These are phyloP conservation scores for Leptonema lineaticorne DNA, from an alignment of 1,140 invertebrate species.

Conservation along the genomic window DNA sequence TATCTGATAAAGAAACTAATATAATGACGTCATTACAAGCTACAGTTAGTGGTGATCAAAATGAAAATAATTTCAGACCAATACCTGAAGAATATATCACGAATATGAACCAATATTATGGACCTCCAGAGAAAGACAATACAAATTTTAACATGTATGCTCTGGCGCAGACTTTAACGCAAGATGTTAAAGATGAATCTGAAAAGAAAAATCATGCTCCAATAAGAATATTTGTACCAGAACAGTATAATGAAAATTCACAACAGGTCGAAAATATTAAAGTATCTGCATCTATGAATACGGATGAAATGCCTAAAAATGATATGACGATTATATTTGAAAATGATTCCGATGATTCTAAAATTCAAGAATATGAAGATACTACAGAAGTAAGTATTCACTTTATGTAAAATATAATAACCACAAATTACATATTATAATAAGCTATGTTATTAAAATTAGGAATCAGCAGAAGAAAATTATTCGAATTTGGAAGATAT, in stretches of 20 bases:
- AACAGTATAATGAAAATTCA: slow-evolving; percentile 44
- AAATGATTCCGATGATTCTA: slow-evolving; percentile 44
- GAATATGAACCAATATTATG: slow-evolving; percentile 23
- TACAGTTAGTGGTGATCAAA: slow-evolving; percentile 43
- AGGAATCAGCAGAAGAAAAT: not conserved
- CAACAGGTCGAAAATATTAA: slow-evolving; percentile 39
- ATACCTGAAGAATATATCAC: slow-evolving; percentile 14
- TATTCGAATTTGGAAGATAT: not conserved
- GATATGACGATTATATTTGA: slow-evolving; percentile 27
- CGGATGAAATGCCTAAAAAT: slow-evolving; percentile 25
- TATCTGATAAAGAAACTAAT: slow-evolving; percentile 57
- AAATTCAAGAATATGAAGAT: slow-evolving; percentile 42
- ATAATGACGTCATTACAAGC: slow-evolving; percentile 56
- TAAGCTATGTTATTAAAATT: not conserved
- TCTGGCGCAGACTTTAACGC: slow-evolving; percentile 22
- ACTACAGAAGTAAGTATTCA: slow-evolving; percentile 34
- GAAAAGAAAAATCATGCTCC: slow-evolving; percentile 41
- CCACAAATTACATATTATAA: not conserved
- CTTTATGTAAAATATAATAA: not conserved
- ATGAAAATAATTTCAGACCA: slow-evolving; percentile 15
- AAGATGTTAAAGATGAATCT: slow-evolving; percentile 7
- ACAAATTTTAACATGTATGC: slow-evolving; percentile 24
- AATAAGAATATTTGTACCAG: slow-evolving; percentile 54
- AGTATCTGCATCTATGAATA: slow-evolving; percentile 36
- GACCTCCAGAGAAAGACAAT: slow-evolving; percentile 20